phyloP scores from a whole-genome alignment of 2,113 vertebrate genomes.

The Notarius quadriscutis region DNA sequence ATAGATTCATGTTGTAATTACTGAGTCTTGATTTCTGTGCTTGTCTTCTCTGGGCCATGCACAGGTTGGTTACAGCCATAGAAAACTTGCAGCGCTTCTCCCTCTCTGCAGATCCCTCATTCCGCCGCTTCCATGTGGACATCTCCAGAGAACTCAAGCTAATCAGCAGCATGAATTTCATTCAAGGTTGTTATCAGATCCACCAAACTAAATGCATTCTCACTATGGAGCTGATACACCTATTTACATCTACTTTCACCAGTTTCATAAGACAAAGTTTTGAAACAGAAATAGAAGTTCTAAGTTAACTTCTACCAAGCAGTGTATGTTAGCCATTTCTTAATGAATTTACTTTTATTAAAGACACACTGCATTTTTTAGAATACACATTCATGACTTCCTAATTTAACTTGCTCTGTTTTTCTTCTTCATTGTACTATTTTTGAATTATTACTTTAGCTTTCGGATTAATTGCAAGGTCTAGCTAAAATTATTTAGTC shows the following conservation, averaged over 20 bases:
- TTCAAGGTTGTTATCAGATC: conserved; percentile 76
- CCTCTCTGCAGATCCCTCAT: conserved; percentile 81
- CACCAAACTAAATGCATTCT: background rate
- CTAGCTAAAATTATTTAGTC: background rate
- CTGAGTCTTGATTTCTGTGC: background rate
- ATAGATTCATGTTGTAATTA: background rate
- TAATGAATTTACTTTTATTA: background rate
- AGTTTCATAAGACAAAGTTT: background rate
- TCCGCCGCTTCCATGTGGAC: conserved; percentile 87
- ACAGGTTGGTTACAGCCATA: conserved; percentile 85
- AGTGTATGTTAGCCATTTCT: background rate
- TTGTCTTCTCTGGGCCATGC: background rate
- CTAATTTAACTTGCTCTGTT: background rate
- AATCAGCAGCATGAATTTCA: conserved; percentile 83
- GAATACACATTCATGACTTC: background rate
- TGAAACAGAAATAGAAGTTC: background rate
- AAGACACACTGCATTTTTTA: background rate
- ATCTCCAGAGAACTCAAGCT: conserved; percentile 85
- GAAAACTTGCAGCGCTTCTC: conserved; percentile 88
- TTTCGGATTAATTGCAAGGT: background rate
- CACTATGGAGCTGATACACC: background rate
- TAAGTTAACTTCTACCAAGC: background rate
- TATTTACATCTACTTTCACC: too few species aligned
- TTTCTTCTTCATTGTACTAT: background rate
- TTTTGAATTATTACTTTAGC: background rate